Evolutionary conservation across 2,113 vertebrate genomes (phyloP).

Genomic region (Oophaga pumilio): DNA sequence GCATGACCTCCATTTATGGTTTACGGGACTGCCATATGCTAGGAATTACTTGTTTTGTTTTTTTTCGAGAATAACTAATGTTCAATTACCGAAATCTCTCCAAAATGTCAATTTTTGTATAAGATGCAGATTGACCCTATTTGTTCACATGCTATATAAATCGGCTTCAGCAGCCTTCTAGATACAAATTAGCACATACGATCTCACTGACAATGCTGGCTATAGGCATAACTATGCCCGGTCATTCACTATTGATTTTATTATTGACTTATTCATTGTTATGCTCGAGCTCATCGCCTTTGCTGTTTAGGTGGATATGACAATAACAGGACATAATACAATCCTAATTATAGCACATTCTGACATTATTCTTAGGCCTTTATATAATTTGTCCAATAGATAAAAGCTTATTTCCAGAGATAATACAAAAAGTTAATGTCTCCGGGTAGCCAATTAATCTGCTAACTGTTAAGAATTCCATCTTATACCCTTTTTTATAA

Average conservation of each 20-base stretch:
- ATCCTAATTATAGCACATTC: background rate
- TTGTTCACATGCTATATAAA: background rate
- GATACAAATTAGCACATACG: constrained; percentile 4
- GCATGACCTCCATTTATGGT: no score
- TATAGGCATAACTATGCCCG: background rate
- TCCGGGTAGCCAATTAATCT: no score
- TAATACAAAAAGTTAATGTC: no score
- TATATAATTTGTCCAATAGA: background rate
- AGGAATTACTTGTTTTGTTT: no score
- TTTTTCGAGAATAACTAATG: no score
- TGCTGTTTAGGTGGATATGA: background rate
- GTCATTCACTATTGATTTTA: constrained; percentile 24
- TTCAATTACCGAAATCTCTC: no score
- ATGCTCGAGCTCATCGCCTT: background rate
- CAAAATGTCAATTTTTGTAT: background rate
- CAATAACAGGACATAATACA: background rate
- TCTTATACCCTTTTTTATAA: no score
- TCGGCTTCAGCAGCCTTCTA: background rate
- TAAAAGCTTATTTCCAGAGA: no score
- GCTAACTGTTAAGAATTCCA: no score
- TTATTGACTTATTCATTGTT: background rate
- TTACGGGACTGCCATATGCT: no score
- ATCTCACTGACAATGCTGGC: background rate
- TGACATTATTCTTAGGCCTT: background rate
- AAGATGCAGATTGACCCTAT: background rate